Evolutionary conservation across 2,113 vertebrate genomes (phyloP).

Genomic region (Suricata suricatta): DNA sequence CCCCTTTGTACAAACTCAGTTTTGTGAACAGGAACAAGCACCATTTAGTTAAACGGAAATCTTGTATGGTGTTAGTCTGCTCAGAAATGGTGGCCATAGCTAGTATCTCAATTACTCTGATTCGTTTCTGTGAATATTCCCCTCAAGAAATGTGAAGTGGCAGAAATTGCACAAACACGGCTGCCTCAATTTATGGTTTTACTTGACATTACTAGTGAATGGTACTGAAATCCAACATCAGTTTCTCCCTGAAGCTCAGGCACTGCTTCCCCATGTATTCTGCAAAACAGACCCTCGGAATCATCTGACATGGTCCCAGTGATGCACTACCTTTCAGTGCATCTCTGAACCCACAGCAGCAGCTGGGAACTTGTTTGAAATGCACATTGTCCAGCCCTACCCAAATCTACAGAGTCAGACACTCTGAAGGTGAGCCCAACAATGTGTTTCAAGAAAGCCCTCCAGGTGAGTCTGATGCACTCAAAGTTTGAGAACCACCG

Average conservation of each 20-base stretch:
- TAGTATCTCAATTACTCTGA: slow-evolving; percentile 67
- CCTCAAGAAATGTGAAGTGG: background rate
- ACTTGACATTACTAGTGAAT: background rate
- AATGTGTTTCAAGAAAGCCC: background rate
- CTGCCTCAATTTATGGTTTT: background rate
- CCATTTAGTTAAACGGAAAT: slow-evolving; percentile 46
- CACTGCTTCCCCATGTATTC: background rate
- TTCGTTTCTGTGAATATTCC: slow-evolving; percentile 32
- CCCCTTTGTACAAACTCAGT: slow-evolving; percentile 60
- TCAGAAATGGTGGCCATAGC: slow-evolving; percentile 59
- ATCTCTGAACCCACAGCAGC: background rate
- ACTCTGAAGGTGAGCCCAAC: background rate
- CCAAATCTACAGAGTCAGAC: background rate
- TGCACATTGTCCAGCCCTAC: background rate
- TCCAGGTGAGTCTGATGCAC: background rate
- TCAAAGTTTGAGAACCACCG: background rate
- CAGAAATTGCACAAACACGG: background rate
- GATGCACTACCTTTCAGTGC: background rate
- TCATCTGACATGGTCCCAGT: no score
- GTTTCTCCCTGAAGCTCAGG: background rate
- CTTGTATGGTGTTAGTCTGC: slow-evolving; percentile 31
- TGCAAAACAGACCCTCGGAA: background rate
- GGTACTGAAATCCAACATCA: background rate
- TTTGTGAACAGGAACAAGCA: slow-evolving; percentile 54
- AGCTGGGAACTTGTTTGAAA: background rate